Evolutionary conservation across 1,140 invertebrate species (phyloP).

Genomic region (Drosophila ercepeae): DNA sequence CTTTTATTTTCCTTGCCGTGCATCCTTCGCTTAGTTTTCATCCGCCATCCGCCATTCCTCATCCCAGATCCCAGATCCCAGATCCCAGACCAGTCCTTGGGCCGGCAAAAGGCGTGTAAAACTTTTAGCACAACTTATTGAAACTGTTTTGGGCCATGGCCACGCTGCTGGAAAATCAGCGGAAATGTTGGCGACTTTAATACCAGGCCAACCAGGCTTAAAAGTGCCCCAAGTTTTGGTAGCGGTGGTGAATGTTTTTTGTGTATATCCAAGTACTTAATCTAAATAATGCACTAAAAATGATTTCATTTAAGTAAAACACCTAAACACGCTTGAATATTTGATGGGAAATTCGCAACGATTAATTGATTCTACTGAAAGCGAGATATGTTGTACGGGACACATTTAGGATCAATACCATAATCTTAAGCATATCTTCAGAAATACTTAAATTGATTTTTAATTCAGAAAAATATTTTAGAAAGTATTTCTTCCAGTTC

Average conservation of each 20-base stretch:
- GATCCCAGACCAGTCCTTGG: neutral
- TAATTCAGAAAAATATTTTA: neutral
- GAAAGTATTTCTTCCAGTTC: no score
- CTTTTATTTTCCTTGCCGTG: conserved; percentile 62
- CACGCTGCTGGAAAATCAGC: conserved; percentile 71
- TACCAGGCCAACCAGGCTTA: conserved; percentile 4
- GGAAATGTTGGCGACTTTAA: conserved; percentile 64
- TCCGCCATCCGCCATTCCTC: conserved; percentile 7
- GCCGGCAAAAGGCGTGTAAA: conserved; percentile 69
- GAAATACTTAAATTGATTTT: neutral
- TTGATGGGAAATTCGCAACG: neutral
- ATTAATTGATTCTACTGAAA: conserved; percentile 2
- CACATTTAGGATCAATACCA: neutral
- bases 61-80: neutral
- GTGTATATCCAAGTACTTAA: no score
- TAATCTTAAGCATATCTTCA: neutral
- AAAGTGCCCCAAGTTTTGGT: conserved; percentile 3
- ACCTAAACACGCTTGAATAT: neutral
- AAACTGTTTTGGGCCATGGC: conserved; percentile 77
- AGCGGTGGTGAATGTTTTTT: neutral
- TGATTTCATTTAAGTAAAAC: neutral
- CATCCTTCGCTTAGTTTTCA: conserved; percentile 39
- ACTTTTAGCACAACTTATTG: conserved; percentile 77
- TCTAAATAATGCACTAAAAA: no score
- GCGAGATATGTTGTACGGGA: neutral